A percentile compares a stretch with the other conserved stretches of the same genome.
These are phyloP conservation scores for Phrynocephalus forsythii DNA, from an alignment of 2,797 vertebrate genomes.

Conservation along the genomic window DNA sequence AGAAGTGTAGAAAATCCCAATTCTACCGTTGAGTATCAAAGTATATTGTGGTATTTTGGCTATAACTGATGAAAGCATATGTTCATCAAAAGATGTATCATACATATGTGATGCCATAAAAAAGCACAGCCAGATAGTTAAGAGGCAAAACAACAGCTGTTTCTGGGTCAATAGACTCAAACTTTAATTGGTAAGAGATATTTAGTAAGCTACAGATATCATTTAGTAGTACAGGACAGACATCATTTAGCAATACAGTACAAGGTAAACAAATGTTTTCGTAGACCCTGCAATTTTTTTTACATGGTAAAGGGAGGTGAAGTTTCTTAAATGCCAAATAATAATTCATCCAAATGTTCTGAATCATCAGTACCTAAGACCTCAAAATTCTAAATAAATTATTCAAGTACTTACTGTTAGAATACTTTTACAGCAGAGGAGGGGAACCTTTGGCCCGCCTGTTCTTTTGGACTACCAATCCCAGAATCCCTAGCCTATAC, in stretches of 20 bases:
- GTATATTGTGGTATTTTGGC: no score
- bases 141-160: conserved; percentile 43
- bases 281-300: background rate
- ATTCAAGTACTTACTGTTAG: background rate
- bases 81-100: background rate
- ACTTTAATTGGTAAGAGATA: background rate
- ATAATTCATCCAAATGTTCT: background rate
- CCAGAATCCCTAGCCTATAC: no score
- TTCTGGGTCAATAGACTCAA: conserved; percentile 43
- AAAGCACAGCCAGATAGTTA: conserved; percentile 33
- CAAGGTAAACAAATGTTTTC: background rate
- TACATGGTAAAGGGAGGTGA: background rate
- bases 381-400: background rate
- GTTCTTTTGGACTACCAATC: no score
- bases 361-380: background rate
- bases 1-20: no score
- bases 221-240: conserved; percentile 7
- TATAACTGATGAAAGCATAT: background rate
- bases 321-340: background rate
- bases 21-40: no score
- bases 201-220: background rate
- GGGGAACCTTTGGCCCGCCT: no score
- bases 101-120: background rate
- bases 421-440: background rate
- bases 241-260: conserved; percentile 4